A percentile compares a stretch with the other conserved stretches of the same genome.
phyloP scores from a whole-genome alignment of 2,797 vertebrate species.

The Balearica regulorum region DNA sequence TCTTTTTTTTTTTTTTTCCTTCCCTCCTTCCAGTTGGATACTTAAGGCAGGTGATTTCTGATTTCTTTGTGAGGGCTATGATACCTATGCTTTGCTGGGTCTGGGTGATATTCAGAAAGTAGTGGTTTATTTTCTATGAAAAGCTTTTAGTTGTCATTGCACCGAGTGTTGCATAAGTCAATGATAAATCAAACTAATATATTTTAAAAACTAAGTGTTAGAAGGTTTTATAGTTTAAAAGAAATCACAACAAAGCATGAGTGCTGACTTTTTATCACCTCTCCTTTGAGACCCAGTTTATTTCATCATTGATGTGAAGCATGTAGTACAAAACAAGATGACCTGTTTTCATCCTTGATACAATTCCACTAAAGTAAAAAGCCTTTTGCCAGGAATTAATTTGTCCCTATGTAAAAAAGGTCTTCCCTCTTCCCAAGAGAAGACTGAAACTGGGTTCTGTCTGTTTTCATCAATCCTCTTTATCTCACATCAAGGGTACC shows the following conservation, averaged over 20 bases:
- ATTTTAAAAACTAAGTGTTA: not conserved
- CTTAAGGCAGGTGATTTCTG: not conserved
- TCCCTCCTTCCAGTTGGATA: not conserved
- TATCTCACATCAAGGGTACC: conserved; percentile 53
- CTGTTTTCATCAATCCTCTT: conserved; percentile 51
- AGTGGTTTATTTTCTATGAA: not conserved
- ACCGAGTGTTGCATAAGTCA: not conserved
- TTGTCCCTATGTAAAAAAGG: conserved; percentile 37
- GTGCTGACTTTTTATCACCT: conserved; percentile 24
- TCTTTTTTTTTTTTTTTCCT: not conserved
- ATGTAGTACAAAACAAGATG: conserved; percentile 53
- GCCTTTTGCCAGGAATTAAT: not conserved
- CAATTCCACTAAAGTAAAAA: not conserved
- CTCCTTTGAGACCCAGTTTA: conserved; percentile 38
- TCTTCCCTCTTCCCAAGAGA: conserved; percentile 21
- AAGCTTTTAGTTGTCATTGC: not conserved
- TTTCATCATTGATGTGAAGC: conserved; percentile 33
- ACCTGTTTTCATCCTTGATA: conserved; percentile 48
- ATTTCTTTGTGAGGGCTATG: not conserved
- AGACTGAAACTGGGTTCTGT: conserved; percentile 15
- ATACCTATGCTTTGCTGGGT: not conserved
- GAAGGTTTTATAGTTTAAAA: conserved; percentile 24
- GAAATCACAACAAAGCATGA: not conserved
- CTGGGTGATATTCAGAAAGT: not conserved
- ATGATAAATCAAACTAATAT: conserved; percentile 40